A percentile compares a stretch with the other conserved stretches of the same genome.
Conservation (phyloP, 2,888 invertebrate genomes). For the Hoplodrina blanda region DNA sequence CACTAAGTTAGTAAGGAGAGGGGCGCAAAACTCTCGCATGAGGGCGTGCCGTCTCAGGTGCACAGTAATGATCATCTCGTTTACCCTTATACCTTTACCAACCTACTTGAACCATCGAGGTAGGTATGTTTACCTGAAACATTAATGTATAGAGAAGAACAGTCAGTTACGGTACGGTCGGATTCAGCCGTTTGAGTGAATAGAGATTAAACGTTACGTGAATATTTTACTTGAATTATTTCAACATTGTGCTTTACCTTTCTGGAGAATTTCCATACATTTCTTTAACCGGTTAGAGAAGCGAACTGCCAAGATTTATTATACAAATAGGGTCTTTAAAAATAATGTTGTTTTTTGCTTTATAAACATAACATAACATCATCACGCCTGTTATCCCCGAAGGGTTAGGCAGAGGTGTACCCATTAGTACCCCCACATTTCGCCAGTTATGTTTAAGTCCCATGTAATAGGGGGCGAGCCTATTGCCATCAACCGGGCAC, state of each 20-base stretch:
- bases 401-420: too few species aligned
- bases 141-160: slow-evolving; percentile 28
- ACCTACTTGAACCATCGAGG: slow-evolving; percentile 35
- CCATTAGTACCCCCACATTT: too few species aligned
- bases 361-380: too few species aligned
- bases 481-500: too few species aligned
- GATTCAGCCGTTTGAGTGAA: slow-evolving; percentile 28
- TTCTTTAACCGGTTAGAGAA: background rate
- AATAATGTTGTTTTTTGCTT: background rate
- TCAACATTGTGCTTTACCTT: slow-evolving; percentile 30
- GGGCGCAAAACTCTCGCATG: slow-evolving; percentile 8
- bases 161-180: slow-evolving; percentile 16
- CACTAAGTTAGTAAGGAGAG: background rate
- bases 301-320: background rate
- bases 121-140: slow-evolving; percentile 52
- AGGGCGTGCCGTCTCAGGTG: slow-evolving; percentile 54
- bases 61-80: slow-evolving; percentile 59
- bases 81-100: slow-evolving; percentile 46
- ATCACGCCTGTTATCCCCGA: too few species aligned
- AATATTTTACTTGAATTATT: slow-evolving; percentile 39
- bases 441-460: too few species aligned
- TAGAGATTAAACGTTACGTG: slow-evolving; percentile 30
- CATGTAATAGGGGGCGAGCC: too few species aligned
- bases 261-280: background rate
- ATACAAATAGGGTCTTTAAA: background rate